These are phyloP conservation scores for Melanostigma gelatinosum DNA, from an alignment of 2,113 vertebrate species.

Conservation along the genomic window DNA sequence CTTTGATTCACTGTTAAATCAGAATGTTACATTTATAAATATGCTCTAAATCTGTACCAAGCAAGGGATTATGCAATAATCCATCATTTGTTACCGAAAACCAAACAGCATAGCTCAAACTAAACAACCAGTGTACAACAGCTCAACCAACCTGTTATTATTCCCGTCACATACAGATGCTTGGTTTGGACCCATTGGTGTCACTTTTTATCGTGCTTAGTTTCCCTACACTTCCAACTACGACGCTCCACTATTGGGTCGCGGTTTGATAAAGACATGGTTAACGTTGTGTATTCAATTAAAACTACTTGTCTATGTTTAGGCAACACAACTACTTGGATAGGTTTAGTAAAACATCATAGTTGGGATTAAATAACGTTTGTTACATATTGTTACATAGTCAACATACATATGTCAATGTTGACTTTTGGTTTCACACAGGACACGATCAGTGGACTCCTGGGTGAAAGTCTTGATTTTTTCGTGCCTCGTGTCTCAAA, in stretches of 20 bases:
- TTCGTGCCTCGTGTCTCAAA: neutral
- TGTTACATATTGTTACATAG: neutral
- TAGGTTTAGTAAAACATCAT: neutral
- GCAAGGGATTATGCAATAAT: neutral
- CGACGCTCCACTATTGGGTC: neutral
- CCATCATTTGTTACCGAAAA: neutral
- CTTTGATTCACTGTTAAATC: neutral
- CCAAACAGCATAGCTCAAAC: neutral
- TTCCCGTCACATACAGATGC: too few species aligned
- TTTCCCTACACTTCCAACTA: too few species aligned
- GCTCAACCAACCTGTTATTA: too few species aligned
- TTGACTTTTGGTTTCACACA: neutral
- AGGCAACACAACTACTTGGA: neutral
- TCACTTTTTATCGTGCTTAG: too few species aligned
- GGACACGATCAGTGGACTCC: neutral
- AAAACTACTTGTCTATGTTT: neutral
- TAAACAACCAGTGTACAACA: neutral
- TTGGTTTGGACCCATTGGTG: too few species aligned
- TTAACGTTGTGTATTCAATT: neutral
- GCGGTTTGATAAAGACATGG: neutral
- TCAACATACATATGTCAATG: neutral
- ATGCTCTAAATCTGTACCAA: neutral
- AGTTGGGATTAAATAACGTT: neutral
- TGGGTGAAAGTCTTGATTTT: neutral
- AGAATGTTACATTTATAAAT: neutral